These are phyloP conservation scores for Pogoniulus pusillus DNA, from an alignment of 2,797 vertebrate species.

Conservation along the genomic window DNA sequence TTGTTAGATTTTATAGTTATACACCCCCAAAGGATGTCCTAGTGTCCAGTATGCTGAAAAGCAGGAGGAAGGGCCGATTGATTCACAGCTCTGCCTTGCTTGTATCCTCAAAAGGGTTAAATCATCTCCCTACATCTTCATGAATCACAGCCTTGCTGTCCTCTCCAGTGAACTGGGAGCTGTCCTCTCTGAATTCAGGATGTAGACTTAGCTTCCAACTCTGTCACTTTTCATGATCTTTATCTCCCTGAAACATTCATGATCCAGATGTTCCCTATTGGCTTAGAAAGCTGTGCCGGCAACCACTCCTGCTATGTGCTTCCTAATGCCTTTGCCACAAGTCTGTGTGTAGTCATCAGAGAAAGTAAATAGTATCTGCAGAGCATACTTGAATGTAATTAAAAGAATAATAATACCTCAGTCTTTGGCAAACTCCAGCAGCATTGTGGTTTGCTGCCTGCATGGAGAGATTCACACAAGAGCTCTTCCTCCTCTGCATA, in stretches of 20 bases:
- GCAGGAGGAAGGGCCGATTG: background rate
- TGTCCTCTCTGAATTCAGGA: background rate
- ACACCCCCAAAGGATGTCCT: background rate
- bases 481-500: background rate
- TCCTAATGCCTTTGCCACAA: constrained; percentile 8
- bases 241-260: constrained; percentile 47
- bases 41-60: background rate
- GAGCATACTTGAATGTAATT: constrained; percentile 23
- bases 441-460: background rate
- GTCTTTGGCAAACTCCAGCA: background rate
- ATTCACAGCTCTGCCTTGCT: background rate
- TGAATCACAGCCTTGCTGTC: background rate
- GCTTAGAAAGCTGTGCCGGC: background rate
- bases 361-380: background rate
- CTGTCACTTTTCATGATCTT: constrained; percentile 34
- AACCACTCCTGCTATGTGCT: background rate
- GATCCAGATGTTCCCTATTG: constrained; percentile 38
- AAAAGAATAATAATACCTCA: background rate
- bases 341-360: background rate
- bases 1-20: background rate
- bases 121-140: background rate
- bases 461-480: background rate
- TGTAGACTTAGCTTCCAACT: background rate
- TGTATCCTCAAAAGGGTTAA: background rate
- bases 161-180: background rate